Evolutionary conservation across 1,140 invertebrate species (phyloP), one percentile per base, ranked within the genome.

Genomic region (Anastrepha obliqua): DNA sequence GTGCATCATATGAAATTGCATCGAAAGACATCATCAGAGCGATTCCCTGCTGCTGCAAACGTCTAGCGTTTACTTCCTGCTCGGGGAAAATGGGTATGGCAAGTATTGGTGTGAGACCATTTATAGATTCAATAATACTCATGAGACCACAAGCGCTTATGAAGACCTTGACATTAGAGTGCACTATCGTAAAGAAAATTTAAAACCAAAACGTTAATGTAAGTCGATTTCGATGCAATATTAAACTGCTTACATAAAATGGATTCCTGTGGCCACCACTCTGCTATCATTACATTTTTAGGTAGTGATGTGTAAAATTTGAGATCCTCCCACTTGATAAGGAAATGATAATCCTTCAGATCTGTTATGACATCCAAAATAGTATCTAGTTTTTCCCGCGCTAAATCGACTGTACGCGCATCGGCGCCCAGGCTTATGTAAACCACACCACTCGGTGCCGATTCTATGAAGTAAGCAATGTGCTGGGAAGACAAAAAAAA

Each of bases 181-280:
- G 95, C 20, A 91, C 94, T 95, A 91, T 86, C 91, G 55, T 55
- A 87, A 60, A 67, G 6, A 74, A 11, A 60, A 64, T 87, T 51
- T n/a, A 59, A 29, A 29, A 15, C n/a, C 62, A 15, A 51, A 87
- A 74, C 64, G 7, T 86, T 86, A 39, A 42, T 6, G 6, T 17
- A 64, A 64, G 8, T 17, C 60, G 17, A 17, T 17, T 13, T 5
- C 0, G 17, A 64, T n/a, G 17, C 60, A 67, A 67, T 51, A 3
- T 65, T 29, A 55, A 51, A 88, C 5, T 58, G 17, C 78, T 70
- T 86, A 92, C 90, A 87, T 86, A 97, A 91, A 89, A 97, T 94
- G 87, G 96, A 96, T 88, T 95, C 95, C 90, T 97, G 96, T 0
- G 96, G 96, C 59, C 96, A 91, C 96, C 96, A 97, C 74, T 95